Evolutionary conservation across 2,113 vertebrate species (phyloP).

Genomic region (Reinhardtius hippoglossoides): DNA sequence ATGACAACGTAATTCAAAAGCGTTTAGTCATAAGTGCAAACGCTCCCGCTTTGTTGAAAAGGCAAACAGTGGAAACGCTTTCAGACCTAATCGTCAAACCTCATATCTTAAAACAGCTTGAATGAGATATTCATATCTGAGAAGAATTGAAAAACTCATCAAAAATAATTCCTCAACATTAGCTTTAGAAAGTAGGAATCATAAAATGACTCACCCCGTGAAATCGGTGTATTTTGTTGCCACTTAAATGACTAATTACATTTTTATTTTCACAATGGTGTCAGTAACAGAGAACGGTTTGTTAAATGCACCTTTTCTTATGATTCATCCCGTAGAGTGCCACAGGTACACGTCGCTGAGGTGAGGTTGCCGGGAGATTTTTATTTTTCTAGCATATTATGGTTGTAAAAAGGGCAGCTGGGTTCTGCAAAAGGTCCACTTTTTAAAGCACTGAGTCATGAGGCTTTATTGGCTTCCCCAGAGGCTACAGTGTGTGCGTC

Average conservation of each 20-base stretch:
- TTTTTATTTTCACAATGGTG: background rate
- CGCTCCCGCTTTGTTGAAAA: too few species aligned
- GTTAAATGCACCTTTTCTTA: too few species aligned
- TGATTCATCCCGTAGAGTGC: constrained; percentile 21
- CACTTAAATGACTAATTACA: too few species aligned
- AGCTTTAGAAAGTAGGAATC: background rate
- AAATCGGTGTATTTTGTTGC: background rate
- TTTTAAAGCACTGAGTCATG: constrained; percentile 46
- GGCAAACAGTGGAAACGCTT: too few species aligned
- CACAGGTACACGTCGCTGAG: background rate
- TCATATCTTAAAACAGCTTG: too few species aligned
- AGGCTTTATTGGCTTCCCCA: constrained; percentile 47
- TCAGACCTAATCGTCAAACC: too few species aligned
- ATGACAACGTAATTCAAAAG: too few species aligned
- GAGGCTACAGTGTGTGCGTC: constrained; percentile 33
- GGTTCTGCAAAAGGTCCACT: constrained; percentile 24
- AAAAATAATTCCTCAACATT: background rate
- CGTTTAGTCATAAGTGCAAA: too few species aligned
- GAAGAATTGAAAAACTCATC: background rate
- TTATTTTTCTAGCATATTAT: constrained; percentile 10
- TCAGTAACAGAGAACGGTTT: too few species aligned
- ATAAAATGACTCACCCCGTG: background rate
- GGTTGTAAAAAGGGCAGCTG: constrained; percentile 21
- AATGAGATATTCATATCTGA: background rate
- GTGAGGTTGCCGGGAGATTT: constrained; percentile 2